Evolutionary conservation across 92 coral and sea anemone species (phyloP).

Genomic region (Epizoanthus fatuus): DNA sequence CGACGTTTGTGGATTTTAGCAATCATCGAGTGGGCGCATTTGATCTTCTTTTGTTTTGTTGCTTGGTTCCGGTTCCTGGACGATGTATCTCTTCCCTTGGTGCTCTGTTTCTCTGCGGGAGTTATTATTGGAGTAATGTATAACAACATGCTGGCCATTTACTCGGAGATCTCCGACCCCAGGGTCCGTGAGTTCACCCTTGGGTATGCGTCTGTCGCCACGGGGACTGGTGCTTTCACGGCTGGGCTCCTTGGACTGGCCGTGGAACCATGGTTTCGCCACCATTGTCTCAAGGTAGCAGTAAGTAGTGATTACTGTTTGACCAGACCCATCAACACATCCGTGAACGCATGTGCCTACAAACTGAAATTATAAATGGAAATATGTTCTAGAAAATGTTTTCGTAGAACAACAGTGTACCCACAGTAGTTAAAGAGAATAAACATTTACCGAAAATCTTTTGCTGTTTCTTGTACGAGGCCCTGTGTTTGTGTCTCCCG

Average conservation of each 20-base stretch:
- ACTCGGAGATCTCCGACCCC: conserved; percentile 77
- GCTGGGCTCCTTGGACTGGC: conserved; percentile 87
- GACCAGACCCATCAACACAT: conserved; percentile 71
- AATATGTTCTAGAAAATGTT: too few species aligned
- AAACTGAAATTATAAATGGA: conserved; percentile 10
- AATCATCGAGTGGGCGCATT: conserved; percentile 58
- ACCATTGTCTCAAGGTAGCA: conserved; percentile 80
- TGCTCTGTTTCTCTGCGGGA: conserved; percentile 83
- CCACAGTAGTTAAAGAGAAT: too few species aligned
- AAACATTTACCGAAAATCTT: too few species aligned
- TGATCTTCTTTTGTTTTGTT: conserved; percentile 76
- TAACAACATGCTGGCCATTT: conserved; percentile 82
- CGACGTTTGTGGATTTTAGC: conserved; percentile 81
- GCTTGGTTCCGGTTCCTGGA: conserved; percentile 90
- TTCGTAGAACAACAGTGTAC: too few species aligned
- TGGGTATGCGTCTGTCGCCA: conserved; percentile 92
- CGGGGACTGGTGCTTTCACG: conserved; percentile 88
- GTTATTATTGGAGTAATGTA: conserved; percentile 85
- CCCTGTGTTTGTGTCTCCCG: too few species aligned
- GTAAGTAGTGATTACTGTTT: conserved; percentile 71
- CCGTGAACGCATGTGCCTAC: conserved; percentile 31
- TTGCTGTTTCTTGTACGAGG: too few species aligned
- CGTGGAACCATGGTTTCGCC: conserved; percentile 88
- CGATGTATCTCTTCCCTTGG: conserved; percentile 65
- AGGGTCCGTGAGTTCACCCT: conserved; percentile 81